A percentile compares a stretch with the other conserved stretches of the same genome.
Conservation (phyloP, 2,797 vertebrate genomes). For the Mionectes olivaceus region DNA sequence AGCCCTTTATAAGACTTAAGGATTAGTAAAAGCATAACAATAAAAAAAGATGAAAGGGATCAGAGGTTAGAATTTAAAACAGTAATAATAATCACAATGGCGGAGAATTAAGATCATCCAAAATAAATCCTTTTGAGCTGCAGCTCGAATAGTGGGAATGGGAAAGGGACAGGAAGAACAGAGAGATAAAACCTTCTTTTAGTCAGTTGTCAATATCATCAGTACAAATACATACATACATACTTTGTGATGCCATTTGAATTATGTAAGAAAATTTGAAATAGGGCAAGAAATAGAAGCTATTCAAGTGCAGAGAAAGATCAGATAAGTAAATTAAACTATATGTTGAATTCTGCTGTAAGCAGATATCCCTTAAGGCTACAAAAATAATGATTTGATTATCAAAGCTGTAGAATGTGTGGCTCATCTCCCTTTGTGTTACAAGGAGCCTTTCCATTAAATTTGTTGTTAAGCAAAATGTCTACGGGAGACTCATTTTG, state of each 20-base stretch:
- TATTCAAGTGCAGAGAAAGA: slow-evolving; percentile 58
- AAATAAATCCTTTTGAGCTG: slow-evolving; percentile 55
- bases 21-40: slow-evolving; percentile 49
- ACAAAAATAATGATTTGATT: slow-evolving; percentile 73
- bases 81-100: slow-evolving; percentile 53
- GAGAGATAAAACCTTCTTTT: slow-evolving; percentile 10
- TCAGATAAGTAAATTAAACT: slow-evolving; percentile 75
- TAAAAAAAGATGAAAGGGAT: slow-evolving; percentile 53
- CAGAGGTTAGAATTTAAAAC: slow-evolving; percentile 56
- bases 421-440: slow-evolving; percentile 46
- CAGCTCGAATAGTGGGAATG: background rate
- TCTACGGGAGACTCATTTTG: slow-evolving; percentile 29
- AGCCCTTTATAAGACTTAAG: slow-evolving; percentile 1
- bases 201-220: slow-evolving; percentile 49
- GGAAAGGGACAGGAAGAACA: background rate
- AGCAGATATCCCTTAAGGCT: slow-evolving; percentile 67
- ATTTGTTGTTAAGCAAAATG: slow-evolving; percentile 61
- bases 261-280: slow-evolving; percentile 69
- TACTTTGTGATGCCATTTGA: slow-evolving; percentile 26
- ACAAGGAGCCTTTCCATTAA: slow-evolving; percentile 55
- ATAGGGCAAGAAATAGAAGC: slow-evolving; percentile 59
- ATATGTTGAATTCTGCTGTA: slow-evolving; percentile 68
- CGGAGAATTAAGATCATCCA: slow-evolving; percentile 54
- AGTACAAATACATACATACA: slow-evolving; percentile 1
- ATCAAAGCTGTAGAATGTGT: slow-evolving; percentile 65